Conservation (phyloP, 1,140 invertebrate species). For the Ostrea denselamellosa region DNA sequence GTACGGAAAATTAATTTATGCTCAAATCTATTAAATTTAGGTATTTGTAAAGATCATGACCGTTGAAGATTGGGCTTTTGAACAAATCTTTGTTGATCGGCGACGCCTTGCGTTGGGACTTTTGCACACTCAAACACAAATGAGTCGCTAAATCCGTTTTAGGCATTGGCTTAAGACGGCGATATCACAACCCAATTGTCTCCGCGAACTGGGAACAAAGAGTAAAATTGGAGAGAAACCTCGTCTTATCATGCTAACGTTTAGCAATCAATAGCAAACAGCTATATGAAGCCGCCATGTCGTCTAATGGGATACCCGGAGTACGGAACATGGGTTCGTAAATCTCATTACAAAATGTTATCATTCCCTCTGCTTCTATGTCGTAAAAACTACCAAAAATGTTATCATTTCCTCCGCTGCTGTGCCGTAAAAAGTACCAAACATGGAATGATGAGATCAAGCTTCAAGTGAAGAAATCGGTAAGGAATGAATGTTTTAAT, state of each 20-base stretch:
- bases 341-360: not conserved
- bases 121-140: conserved; percentile 20
- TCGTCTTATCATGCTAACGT: conserved; percentile 14
- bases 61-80: conserved; percentile 15
- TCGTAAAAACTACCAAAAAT: conserved; percentile 29
- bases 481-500: not conserved
- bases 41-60: conserved; percentile 1
- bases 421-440: conserved; percentile 31
- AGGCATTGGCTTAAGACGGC: conserved; percentile 22
- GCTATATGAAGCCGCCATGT: not conserved
- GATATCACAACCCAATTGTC: conserved; percentile 30
- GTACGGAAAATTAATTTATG: conserved; percentile 16
- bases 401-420: conserved; percentile 2
- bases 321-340: conserved; percentile 6
- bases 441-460: conserved; percentile 24
- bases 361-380: not conserved
- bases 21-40: conserved; percentile 25
- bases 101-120: not conserved
- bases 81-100: conserved; percentile 13
- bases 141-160: conserved; percentile 31
- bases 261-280: conserved; percentile 14
- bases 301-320: not conserved
- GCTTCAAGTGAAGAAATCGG: not conserved
- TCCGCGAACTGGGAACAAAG: conserved; percentile 28
- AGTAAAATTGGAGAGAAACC: conserved; percentile 25